Percentiles rank a stretch among this genome's conserved stretches.
Evolutionary conservation across 1,140 invertebrate genomes (phyloP).

Genomic region (Bombus confusus): DNA sequence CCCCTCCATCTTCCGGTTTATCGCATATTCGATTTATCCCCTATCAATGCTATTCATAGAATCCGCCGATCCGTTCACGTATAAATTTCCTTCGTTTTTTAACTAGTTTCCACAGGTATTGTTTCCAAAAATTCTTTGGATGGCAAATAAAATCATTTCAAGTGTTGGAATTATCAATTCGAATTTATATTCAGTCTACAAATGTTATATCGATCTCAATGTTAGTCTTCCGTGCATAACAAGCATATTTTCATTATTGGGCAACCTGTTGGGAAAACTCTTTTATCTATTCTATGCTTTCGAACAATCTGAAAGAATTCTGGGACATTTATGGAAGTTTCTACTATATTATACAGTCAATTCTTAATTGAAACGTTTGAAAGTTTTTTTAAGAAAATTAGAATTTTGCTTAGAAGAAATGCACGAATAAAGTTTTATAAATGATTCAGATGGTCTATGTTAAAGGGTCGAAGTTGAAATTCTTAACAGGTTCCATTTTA

Average conservation of each 20-base stretch:
- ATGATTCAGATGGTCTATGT: background rate
- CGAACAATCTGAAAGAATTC: background rate
- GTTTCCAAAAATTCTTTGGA: background rate
- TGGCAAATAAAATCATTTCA: background rate
- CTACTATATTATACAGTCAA: background rate
- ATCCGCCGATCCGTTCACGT: background rate
- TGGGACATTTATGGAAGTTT: background rate
- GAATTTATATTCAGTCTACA: too few relatives aligned
- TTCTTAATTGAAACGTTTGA: background rate
- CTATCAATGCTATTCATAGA: background rate
- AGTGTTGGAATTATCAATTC: too few relatives aligned
- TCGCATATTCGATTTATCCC: slow-evolving; percentile 10
- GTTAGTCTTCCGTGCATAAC: too few relatives aligned
- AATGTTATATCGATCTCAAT: too few relatives aligned
- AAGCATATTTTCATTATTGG: too few relatives aligned
- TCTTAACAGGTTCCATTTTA: background rate
- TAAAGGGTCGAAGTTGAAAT: background rate
- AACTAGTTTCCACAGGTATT: background rate
- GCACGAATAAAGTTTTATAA: too few relatives aligned
- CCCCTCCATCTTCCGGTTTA: background rate
- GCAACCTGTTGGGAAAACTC: too few relatives aligned
- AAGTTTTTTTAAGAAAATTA: background rate
- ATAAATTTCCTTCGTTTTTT: background rate
- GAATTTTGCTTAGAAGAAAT: background rate
- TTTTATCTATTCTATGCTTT: background rate